Conservation (phyloP, 2,113 vertebrate genomes). For the Platichthys flesus region DNA sequence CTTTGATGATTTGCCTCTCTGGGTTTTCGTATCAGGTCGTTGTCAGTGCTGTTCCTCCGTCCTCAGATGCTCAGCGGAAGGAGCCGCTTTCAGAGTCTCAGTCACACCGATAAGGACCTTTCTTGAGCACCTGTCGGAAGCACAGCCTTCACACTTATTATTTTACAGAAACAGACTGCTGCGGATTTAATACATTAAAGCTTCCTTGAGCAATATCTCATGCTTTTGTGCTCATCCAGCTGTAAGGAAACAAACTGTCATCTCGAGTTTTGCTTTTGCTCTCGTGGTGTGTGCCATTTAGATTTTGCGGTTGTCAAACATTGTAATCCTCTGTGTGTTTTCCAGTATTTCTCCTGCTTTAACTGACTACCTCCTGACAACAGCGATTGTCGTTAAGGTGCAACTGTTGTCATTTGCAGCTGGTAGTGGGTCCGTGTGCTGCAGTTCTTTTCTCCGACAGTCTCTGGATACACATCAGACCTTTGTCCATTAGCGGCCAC, state of each 20-base stretch:
- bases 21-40: not conserved
- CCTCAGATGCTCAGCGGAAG: conserved; percentile 20
- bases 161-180: conserved; percentile 29
- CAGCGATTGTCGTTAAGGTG: conserved; percentile 14
- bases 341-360: conserved; percentile 30
- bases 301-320: conserved; percentile 34
- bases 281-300: conserved; percentile 27
- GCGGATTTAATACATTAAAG: conserved; percentile 41
- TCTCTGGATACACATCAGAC: conserved; percentile 67
- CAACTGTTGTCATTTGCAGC: conserved; percentile 32
- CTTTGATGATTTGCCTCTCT: not conserved
- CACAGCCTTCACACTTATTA: conserved; percentile 38
- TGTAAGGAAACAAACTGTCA: conserved; percentile 40
- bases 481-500: conserved; percentile 55
- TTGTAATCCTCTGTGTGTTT: conserved; percentile 5
- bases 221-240: conserved; percentile 34
- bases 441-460: conserved; percentile 37
- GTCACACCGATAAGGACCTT: conserved; percentile 21
- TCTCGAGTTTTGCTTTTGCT: conserved; percentile 24
- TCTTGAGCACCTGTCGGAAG: conserved; percentile 31
- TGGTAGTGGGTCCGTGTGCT: conserved; percentile 17
- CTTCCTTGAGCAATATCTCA: conserved; percentile 29
- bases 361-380: conserved; percentile 14
- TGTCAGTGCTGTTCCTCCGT: conserved; percentile 7
- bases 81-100: conserved; percentile 5